A percentile compares a stretch with the other conserved stretches of the same genome.
phyloP scores from a whole-genome alignment of 2,113 vertebrate genomes.

The Thamnophis sirtalis region DNA sequence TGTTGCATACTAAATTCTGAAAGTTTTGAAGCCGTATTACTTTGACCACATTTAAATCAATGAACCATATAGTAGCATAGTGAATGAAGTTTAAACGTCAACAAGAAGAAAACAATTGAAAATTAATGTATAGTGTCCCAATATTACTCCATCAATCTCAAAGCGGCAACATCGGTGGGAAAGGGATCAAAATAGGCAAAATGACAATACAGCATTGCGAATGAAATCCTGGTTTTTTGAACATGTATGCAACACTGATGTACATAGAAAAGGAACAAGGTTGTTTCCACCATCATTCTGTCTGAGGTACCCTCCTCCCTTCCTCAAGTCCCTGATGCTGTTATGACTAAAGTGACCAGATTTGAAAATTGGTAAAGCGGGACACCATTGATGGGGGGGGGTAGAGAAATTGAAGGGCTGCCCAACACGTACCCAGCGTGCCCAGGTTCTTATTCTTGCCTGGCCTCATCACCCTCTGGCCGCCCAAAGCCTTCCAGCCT shows the following conservation, averaged over 20 bases:
- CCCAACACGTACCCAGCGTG: too few species aligned
- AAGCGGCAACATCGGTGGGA: neutral
- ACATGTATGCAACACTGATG: neutral
- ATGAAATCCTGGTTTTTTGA: neutral
- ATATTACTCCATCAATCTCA: neutral
- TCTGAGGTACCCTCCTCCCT: neutral
- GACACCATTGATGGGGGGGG: too few species aligned
- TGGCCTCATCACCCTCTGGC: too few species aligned
- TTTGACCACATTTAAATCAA: neutral
- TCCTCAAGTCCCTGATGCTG: neutral
- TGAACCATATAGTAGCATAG: neutral
- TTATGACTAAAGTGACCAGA: too few species aligned
- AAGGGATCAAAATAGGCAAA: neutral
- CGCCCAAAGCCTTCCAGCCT: too few species aligned
- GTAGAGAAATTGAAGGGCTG: too few species aligned
- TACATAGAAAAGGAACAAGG: neutral
- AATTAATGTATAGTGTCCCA: neutral
- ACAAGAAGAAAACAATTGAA: neutral
- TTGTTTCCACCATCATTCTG: neutral
- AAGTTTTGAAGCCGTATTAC: neutral
- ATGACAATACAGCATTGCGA: neutral
- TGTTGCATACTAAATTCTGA: neutral
- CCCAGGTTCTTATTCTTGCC: too few species aligned
- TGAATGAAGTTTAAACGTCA: neutral
- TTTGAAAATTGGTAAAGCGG: too few species aligned